A percentile compares a stretch with the other conserved stretches of the same genome.
These are phyloP conservation scores for Neomorphus geoffroyi DNA, from an alignment of 2,797 vertebrate genomes.

Conservation along the genomic window DNA sequence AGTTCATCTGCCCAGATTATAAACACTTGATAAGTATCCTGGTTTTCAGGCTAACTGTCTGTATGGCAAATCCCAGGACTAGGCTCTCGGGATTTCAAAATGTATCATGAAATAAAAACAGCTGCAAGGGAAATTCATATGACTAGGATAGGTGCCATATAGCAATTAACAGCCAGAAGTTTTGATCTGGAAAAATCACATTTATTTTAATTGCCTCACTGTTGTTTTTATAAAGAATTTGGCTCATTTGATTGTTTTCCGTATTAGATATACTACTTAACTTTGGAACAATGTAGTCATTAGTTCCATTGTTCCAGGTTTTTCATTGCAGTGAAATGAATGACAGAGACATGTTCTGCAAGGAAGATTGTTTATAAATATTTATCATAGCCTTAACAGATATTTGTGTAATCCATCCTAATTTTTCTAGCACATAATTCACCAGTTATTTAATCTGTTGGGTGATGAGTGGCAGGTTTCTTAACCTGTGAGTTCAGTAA, in stretches of 20 bases:
- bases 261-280: constrained; percentile 70
- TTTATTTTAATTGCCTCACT: constrained; percentile 73
- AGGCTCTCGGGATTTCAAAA: constrained; percentile 64
- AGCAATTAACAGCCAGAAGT: constrained; percentile 61
- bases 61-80: constrained; percentile 70
- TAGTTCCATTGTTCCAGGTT: constrained; percentile 60
- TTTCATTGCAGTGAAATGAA: constrained; percentile 50
- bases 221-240: constrained; percentile 60
- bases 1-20: constrained; percentile 32
- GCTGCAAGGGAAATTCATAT: constrained; percentile 75
- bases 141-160: constrained; percentile 74
- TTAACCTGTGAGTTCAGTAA: constrained; percentile 20
- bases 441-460: constrained; percentile 31
- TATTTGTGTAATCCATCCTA: constrained; percentile 63
- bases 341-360: constrained; percentile 37
- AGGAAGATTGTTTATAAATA: constrained; percentile 62
- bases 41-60: constrained; percentile 69
- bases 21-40: constrained; percentile 55
- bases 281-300: constrained; percentile 66
- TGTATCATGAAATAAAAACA: constrained; percentile 79
- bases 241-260: constrained; percentile 49
- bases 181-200: constrained; percentile 73
- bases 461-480: background rate
- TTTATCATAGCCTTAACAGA: constrained; percentile 67
- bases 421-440: constrained; percentile 45